Evolutionary conservation across 2,888 invertebrate species (phyloP), one percentile per base, ranked within the genome.

Genomic region (Invenusta paracnida): DNA sequence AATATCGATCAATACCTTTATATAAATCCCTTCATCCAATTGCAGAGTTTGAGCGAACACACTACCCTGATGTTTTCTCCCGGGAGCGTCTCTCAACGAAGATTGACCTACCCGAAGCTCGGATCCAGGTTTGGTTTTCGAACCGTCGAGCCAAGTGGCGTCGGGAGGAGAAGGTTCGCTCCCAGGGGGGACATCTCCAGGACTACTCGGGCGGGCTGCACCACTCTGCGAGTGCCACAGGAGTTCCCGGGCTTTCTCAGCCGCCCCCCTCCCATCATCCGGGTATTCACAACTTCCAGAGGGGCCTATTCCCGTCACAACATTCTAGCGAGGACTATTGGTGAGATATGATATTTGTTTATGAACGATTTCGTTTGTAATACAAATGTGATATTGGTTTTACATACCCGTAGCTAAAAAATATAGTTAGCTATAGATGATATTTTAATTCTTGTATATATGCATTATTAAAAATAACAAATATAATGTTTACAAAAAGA

Each of bases 81-180:
- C 88, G 92, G 83, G 92, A 92, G 87, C 86, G 91, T 86, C 88
- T 92, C 85, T 91, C 92, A 27, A 91, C 91, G 88, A 91, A 91
- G 88, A 91, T 92, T 81, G 91, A 90, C 87, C 88, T 92, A 81
- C 91, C 91, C 0, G 92, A 92, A 88, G 91, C 92, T 29, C 88
- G 91, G 87, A 92, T 92, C 87, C 91, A 91, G 88, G 99, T 99
- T 83, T 99, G 99, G 99, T 97, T 97, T 93, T 96, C 96, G 90
- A 97, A 97, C 93, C 94, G 97, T 88, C 94, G 97, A 90, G 97
- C 97, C 90, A 97, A 97, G 93, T 97, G 96, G 96, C 94, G 97
- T 89, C 94, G 97, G 85, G 97, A 97, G 92, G 97, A 97, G 93
- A 97, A 97, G 92, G 93, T 85, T 1, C 85, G 85, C 5, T 48